Conservation (phyloP, 2,113 vertebrate species). For the Vulpes vulpes region DNA sequence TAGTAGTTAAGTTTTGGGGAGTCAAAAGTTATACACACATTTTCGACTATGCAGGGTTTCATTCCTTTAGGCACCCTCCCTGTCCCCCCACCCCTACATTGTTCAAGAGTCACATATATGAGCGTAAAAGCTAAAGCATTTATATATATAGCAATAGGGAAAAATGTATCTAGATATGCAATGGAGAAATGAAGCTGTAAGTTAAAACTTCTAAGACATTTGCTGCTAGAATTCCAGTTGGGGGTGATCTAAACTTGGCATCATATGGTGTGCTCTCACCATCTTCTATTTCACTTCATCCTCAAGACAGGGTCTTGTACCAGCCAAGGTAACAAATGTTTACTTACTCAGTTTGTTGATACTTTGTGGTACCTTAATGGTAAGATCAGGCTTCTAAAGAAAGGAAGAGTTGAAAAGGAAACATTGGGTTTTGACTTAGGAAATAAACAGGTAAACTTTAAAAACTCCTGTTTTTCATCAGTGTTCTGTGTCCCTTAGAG, state of each 20-base stretch:
- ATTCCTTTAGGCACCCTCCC: background rate
- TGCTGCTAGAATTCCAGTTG: background rate
- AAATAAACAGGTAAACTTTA: too few species aligned
- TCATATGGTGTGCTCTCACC: background rate
- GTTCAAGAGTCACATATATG: background rate
- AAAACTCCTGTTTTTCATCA: background rate
- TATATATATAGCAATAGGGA: background rate
- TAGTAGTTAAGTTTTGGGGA: background rate
- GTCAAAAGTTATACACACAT: background rate
- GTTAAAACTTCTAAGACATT: background rate
- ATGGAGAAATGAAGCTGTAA: background rate
- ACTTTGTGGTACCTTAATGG: background rate
- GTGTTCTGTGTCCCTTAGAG: background rate
- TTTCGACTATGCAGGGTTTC: background rate
- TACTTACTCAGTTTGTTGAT: background rate
- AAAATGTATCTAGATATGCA: background rate
- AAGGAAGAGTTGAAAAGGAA: background rate
- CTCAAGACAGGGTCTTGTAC: background rate
- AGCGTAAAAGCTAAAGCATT: background rate
- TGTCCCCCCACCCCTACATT: background rate
- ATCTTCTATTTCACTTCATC: background rate
- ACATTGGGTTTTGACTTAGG: background rate
- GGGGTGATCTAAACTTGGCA: background rate
- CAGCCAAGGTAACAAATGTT: background rate
- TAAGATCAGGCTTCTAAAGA: background rate